A percentile compares a stretch with the other conserved stretches of the same genome.
phyloP scores from a whole-genome alignment of 2,888 invertebrate genomes.

The Sepioteuthis lessoniana region DNA sequence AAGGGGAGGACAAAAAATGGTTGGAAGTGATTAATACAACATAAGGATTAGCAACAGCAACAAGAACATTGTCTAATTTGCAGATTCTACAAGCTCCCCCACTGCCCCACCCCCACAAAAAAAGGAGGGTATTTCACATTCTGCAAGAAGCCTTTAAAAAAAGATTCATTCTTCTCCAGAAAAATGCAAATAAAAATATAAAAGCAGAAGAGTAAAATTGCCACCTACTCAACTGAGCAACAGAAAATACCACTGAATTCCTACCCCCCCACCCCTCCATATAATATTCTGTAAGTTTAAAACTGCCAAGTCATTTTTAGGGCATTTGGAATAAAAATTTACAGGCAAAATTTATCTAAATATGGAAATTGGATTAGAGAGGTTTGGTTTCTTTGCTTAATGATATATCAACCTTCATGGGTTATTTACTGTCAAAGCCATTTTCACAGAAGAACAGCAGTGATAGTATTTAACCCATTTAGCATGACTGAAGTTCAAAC shows the following conservation, averaged over 20 bases:
- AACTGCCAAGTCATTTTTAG: neutral
- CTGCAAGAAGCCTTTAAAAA: neutral
- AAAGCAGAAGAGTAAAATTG: neutral
- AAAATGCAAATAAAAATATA: neutral
- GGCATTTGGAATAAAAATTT: neutral
- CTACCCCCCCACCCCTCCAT: no score
- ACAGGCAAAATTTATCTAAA: neutral
- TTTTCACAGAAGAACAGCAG: no score
- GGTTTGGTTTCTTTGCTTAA: no score
- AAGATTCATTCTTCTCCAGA: neutral
- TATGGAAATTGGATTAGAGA: no score
- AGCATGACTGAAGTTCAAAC: no score
- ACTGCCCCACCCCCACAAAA: no score
- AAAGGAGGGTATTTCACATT: neutral
- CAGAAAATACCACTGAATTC: neutral
- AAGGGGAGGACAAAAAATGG: neutral
- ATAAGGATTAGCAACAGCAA: neutral
- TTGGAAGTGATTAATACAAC: neutral
- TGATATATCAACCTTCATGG: no score
- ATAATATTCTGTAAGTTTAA: neutral
- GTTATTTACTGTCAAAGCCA: no score
- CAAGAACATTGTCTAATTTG: neutral
- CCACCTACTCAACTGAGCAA: neutral
- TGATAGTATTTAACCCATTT: no score
- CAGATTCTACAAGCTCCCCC: no score